Evolutionary conservation across 2,797 vertebrate species (phyloP).

Genomic region (Epinephelus awoara): DNA sequence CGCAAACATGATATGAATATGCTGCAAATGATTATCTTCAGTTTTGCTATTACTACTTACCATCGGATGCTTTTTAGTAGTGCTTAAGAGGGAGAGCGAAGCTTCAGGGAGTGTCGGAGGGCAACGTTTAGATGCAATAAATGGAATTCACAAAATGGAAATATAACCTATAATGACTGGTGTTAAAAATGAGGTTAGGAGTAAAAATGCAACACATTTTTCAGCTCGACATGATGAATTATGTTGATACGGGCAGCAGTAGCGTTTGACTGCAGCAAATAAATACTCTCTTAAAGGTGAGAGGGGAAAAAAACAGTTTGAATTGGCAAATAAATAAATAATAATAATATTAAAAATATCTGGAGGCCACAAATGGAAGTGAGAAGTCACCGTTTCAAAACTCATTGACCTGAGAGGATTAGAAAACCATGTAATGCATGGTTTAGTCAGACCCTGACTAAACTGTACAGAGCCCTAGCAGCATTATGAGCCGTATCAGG

Average conservation of each 20-base stretch:
- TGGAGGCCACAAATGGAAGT: neutral
- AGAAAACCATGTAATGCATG: neutral
- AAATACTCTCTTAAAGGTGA: neutral
- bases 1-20: conserved; percentile 6
- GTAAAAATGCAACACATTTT: neutral
- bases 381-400: neutral
- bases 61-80: neutral
- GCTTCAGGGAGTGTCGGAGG: neutral
- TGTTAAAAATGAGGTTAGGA: neutral
- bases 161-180: neutral
- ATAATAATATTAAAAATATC: neutral
- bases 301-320: neutral
- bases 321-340: neutral
- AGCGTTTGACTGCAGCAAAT: neutral
- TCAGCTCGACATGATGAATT: neutral
- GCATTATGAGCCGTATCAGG: neutral
- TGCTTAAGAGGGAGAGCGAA: neutral
- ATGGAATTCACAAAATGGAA: neutral
- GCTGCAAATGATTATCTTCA: neutral
- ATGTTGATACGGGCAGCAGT: neutral
- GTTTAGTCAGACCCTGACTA: neutral
- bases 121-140: neutral
- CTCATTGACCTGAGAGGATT: neutral
- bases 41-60: neutral
- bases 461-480: neutral